phyloP scores from a whole-genome alignment of 2,797 vertebrate species.

The Alfaro cultratus region DNA sequence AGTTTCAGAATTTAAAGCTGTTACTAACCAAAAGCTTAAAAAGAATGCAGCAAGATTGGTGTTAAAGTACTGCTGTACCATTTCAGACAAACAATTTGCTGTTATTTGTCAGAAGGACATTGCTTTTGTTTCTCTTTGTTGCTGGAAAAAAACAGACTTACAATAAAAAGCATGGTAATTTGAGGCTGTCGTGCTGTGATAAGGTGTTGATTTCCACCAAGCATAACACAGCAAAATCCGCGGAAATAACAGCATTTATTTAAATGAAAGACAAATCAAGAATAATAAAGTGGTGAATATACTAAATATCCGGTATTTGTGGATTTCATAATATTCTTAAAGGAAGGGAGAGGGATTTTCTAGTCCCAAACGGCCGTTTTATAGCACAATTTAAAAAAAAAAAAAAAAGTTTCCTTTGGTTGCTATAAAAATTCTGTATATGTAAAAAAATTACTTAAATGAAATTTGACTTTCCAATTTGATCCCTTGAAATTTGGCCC shows the following conservation, averaged over 20 bases:
- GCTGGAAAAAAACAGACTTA: conserved; percentile 3
- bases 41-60: neutral
- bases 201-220: conserved; percentile 22
- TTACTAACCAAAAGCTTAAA: conserved; percentile 5
- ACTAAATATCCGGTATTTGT: neutral
- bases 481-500: too few relatives aligned
- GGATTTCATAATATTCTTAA: neutral
- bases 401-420: too few relatives aligned
- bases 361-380: too few relatives aligned
- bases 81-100: conserved; percentile 6
- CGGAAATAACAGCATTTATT: conserved; percentile 10
- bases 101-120: conserved; percentile 17
- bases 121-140: conserved; percentile 27
- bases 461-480: too few relatives aligned
- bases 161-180: conserved; percentile 26
- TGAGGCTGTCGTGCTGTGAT: neutral
- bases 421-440: too few relatives aligned
- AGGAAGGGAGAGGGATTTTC: too few relatives aligned
- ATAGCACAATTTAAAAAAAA: too few relatives aligned
- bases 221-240: conserved; percentile 11
- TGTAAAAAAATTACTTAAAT: too few relatives aligned
- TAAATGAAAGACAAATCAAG: neutral
- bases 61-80: neutral
- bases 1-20: conserved; percentile 10
- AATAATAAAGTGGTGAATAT: neutral